Conservation (phyloP, 1,140 invertebrate species). For the Tetramorium alpestre region DNA sequence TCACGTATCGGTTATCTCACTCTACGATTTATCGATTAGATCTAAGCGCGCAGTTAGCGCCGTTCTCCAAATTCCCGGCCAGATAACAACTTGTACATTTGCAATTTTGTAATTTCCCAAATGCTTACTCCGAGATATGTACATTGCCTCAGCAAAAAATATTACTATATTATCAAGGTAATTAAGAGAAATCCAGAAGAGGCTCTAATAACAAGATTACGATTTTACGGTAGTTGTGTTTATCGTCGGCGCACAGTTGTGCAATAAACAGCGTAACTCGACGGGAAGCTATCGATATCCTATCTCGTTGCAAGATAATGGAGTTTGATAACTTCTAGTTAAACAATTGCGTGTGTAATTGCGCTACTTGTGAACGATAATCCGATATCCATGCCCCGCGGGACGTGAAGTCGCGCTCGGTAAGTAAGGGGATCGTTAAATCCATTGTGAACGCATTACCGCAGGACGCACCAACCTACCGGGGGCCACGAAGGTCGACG, state of each 20-base stretch:
- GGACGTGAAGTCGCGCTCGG: constrained; percentile 36
- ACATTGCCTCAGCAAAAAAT: background rate
- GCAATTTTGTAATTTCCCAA: background rate
- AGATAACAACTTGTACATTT: background rate
- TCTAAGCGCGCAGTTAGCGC: constrained; percentile 27
- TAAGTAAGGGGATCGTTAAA: constrained; percentile 65
- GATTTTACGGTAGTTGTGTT: background rate
- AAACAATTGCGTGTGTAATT: constrained; percentile 15
- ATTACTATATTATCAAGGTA: background rate
- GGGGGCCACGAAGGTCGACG: constrained; percentile 53
- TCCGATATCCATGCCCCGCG: constrained; percentile 37
- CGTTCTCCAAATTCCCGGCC: constrained; percentile 7
- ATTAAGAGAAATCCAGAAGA: background rate
- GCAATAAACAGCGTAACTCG: constrained; percentile 2
- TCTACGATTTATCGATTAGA: constrained; percentile 1
- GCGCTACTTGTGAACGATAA: constrained; percentile 5
- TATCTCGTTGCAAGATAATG: background rate
- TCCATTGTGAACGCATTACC: constrained; percentile 70
- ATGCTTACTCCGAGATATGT: background rate
- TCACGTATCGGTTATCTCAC: constrained; percentile 67
- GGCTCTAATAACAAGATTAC: background rate
- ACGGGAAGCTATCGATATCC: background rate
- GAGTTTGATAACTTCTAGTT: background rate
- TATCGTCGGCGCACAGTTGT: background rate
- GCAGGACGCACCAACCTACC: constrained; percentile 33